Conservation (phyloP, 1,140 invertebrate species). For the Carcinoscorpius rotundicauda region DNA sequence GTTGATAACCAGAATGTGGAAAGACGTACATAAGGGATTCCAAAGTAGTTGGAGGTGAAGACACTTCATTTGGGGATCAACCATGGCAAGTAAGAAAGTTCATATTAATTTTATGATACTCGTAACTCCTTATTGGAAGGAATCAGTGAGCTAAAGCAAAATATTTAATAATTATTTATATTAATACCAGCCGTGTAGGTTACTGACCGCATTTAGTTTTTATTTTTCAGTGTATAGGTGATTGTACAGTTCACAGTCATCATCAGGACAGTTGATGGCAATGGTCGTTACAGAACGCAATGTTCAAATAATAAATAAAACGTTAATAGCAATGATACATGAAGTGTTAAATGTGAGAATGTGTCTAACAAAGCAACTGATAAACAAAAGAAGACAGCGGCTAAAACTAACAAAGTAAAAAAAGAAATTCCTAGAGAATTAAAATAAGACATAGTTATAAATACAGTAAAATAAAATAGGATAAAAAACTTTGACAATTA, state of each 20-base stretch:
- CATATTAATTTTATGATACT: not conserved
- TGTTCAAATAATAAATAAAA: too few relatives aligned
- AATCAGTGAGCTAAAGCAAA: not conserved
- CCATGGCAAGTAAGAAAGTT: constrained; percentile 24
- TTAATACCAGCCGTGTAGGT: not conserved
- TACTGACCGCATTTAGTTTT: not conserved
- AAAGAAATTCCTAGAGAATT: too few relatives aligned
- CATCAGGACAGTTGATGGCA: not conserved
- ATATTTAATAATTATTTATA: not conserved
- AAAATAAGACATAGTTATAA: too few relatives aligned
- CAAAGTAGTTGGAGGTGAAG: constrained; percentile 27
- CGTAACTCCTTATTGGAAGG: not conserved
- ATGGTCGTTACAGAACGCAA: not conserved
- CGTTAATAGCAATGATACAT: too few relatives aligned
- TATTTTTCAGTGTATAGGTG: not conserved
- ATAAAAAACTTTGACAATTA: too few relatives aligned
- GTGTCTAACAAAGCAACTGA: too few relatives aligned
- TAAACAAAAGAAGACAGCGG: too few relatives aligned
- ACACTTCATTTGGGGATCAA: constrained; percentile 25
- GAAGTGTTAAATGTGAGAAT: too few relatives aligned
- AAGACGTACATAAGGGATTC: constrained; percentile 21
- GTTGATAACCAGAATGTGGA: constrained; percentile 24
- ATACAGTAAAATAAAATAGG: too few relatives aligned
- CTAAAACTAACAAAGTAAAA: too few relatives aligned
- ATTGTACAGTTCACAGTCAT: not conserved